phyloP scores from a whole-genome alignment of 1,140 invertebrate genomes.

The Camponotus floridanus region DNA sequence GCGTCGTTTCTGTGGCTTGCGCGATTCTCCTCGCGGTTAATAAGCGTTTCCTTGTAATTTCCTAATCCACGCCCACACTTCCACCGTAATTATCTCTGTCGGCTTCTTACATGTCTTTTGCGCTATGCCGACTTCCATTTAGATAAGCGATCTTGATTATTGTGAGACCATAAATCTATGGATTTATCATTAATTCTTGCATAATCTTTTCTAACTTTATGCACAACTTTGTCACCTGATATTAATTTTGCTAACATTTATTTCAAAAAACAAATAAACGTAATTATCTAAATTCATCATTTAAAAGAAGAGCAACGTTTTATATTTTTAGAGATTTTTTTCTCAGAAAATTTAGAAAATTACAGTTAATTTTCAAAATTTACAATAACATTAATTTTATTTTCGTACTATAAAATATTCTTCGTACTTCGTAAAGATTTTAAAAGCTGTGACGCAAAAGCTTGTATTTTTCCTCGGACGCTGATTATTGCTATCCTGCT shows the following conservation, averaged over 20 bases:
- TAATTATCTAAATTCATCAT: not conserved
- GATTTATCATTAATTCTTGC: not conserved
- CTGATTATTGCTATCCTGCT: conserved; percentile 19
- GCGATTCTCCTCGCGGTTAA: conserved; percentile 59
- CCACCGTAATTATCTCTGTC: conserved; percentile 64
- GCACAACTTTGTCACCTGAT: not conserved
- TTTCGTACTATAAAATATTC: no score
- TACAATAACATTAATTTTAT: not conserved
- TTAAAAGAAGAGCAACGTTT: conserved; percentile 24
- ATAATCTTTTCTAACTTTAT: not conserved
- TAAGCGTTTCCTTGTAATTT: conserved; percentile 64
- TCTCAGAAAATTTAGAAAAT: not conserved
- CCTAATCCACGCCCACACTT: conserved; percentile 48
- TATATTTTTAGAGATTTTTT: not conserved
- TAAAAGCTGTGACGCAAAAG: conserved; percentile 6
- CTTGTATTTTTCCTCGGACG: not conserved
- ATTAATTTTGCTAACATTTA: conserved; percentile 12
- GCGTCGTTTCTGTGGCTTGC: conserved; percentile 25
- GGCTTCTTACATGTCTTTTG: conserved; percentile 50
- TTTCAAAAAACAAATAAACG: not conserved
- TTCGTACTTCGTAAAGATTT: not conserved
- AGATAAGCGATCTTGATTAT: not conserved
- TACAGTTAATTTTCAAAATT: conserved; percentile 30
- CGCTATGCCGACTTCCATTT: conserved; percentile 17
- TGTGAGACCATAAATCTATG: not conserved